phyloP scores from a whole-genome alignment of 2,888 invertebrate genomes.

The Pediacus dermestoides region DNA sequence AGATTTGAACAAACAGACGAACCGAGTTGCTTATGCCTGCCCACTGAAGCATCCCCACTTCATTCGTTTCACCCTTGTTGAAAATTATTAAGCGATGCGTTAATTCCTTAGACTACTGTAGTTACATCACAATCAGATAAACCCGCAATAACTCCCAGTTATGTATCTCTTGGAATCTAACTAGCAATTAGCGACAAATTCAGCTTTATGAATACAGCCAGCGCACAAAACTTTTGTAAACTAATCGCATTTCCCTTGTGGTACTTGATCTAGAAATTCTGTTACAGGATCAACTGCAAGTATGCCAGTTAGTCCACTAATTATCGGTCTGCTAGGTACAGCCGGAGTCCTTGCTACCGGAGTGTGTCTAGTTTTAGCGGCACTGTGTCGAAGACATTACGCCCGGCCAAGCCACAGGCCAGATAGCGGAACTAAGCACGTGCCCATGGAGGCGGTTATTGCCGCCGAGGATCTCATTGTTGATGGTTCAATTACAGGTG shows the following conservation, averaged over 20 bases:
- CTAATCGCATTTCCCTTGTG: no score
- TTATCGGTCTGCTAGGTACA: constrained; percentile 72
- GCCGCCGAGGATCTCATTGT: constrained; percentile 46
- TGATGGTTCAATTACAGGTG: constrained; percentile 45
- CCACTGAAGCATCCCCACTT: background rate
- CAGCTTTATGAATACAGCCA: no score
- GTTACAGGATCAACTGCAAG: constrained; percentile 60
- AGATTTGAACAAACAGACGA: no score
- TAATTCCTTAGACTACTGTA: no score
- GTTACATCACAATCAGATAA: no score
- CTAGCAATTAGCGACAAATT: no score
- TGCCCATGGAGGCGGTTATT: constrained; percentile 49
- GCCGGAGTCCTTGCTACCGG: constrained; percentile 73
- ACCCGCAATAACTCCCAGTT: no score
- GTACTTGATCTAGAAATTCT: no score
- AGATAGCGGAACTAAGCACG: constrained; percentile 42
- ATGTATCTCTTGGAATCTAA: no score
- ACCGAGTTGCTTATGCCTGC: no score
- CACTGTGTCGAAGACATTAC: constrained; percentile 58
- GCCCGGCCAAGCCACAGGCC: constrained; percentile 40
- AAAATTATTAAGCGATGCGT: no score
- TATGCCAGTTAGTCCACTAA: constrained; percentile 68
- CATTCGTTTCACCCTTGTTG: background rate
- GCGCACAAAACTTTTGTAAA: no score
- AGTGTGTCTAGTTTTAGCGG: constrained; percentile 72